phyloP scores from a whole-genome alignment of 53 echinoderm and acorn worm species.

The Crossaster papposus region DNA sequence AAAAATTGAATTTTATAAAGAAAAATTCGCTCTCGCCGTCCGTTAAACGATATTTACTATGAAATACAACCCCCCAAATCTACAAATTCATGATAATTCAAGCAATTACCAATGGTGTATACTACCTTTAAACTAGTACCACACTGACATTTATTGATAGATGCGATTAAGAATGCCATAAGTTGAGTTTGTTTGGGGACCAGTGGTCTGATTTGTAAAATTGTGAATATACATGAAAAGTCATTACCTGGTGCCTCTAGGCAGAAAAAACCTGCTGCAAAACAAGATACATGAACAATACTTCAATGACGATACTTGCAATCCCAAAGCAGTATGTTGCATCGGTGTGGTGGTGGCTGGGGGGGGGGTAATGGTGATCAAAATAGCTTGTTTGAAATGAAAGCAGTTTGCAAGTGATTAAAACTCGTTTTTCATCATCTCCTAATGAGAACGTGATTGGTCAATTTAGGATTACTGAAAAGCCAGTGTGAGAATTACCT shows the following conservation, averaged over 20 bases:
- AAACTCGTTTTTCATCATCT: not conserved
- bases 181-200: conserved; percentile 18
- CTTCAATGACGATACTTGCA: no score
- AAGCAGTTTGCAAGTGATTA: conserved; percentile 9
- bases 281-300: conserved; percentile 13
- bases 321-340: conserved; percentile 18
- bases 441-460: not conserved
- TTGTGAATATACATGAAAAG: conserved; percentile 35
- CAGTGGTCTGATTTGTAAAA: conserved; percentile 37
- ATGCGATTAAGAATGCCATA: conserved; percentile 10
- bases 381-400: not conserved
- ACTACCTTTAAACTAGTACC: no score
- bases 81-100: no score
- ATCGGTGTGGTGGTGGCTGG: not conserved
- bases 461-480: conserved; percentile 18
- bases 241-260: conserved; percentile 20
- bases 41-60: no score
- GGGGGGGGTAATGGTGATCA: conserved; percentile 14
- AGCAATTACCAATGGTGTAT: no score
- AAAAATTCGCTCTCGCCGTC: no score
- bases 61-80: no score
- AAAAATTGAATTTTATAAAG: no score
- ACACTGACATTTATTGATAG: conserved; percentile 10
- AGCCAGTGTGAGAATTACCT: not conserved
- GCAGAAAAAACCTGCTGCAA: not conserved